A percentile compares a stretch with the other conserved stretches of the same genome.
Evolutionary conservation across 2,113 vertebrate genomes (phyloP).

Genomic region (Puffinus mauretanicus): DNA sequence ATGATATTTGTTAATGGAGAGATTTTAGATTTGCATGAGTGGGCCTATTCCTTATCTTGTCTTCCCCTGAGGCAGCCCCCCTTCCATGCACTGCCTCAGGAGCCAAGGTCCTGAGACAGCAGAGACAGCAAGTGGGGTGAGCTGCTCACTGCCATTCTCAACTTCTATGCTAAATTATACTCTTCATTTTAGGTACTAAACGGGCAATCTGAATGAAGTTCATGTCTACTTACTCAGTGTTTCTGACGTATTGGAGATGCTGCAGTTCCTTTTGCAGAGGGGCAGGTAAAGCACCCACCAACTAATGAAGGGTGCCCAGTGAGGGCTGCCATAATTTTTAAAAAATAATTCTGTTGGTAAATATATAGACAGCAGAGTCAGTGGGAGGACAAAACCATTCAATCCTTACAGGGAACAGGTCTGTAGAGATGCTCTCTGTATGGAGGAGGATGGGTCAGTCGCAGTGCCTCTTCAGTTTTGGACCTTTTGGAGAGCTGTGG

Average conservation of each 20-base stretch:
- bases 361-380: not conserved
- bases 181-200: not conserved
- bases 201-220: accelerated
- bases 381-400: not conserved
- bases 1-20: not conserved
- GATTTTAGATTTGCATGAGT: not conserved
- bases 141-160: not conserved
- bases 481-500: not conserved
- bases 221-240: not conserved
- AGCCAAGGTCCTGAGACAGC: not conserved
- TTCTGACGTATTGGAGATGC: not conserved
- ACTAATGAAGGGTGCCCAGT: not conserved
- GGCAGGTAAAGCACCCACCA: not conserved
- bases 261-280: not conserved
- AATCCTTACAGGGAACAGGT: not conserved
- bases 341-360: not conserved
- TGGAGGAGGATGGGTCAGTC: not conserved
- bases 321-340: accelerated
- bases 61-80: not conserved
- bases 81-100: not conserved
- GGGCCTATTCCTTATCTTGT: accelerated
- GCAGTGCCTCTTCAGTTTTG: not conserved
- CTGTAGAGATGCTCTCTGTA: not conserved
- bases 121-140: not conserved
- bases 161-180: not conserved